phyloP scores from a whole-genome alignment of 1,140 invertebrate genomes.

The Aplysia californica region DNA sequence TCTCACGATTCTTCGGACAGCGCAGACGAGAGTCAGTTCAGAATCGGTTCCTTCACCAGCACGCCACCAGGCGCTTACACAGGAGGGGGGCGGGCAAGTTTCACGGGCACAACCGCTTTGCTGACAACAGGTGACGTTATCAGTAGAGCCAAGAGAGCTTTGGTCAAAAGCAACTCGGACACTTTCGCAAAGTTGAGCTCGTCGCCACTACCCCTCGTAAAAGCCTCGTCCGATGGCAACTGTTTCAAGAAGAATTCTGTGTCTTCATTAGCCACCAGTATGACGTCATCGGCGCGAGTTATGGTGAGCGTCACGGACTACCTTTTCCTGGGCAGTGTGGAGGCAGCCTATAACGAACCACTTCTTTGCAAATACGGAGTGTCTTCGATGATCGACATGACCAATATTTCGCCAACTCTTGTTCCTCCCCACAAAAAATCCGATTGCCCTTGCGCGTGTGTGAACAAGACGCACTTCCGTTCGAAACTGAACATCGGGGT shows the following conservation, averaged over 20 bases:
- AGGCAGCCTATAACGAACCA: slow-evolving; percentile 55
- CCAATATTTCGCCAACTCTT: slow-evolving; percentile 44
- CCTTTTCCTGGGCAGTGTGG: slow-evolving; percentile 55
- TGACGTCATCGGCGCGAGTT: not conserved
- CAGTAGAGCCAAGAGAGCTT: not conserved
- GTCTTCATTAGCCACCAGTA: not conserved
- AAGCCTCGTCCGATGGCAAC: slow-evolving; percentile 28
- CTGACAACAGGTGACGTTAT: not conserved
- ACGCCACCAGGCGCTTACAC: no score
- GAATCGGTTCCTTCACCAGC: no score
- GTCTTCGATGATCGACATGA: slow-evolving; percentile 57
- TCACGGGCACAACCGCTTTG: not conserved
- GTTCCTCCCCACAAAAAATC: slow-evolving; percentile 48
- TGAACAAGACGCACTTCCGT: slow-evolving; percentile 49
- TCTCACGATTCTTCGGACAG: not conserved
- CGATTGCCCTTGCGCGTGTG: slow-evolving; percentile 56
- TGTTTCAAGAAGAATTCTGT: not conserved
- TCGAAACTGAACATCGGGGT: slow-evolving; percentile 55
- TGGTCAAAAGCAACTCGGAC: slow-evolving; percentile 35
- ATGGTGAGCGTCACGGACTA: slow-evolving; percentile 53
- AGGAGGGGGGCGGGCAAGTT: not conserved
- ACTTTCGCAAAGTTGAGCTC: not conserved
- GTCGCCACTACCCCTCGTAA: not conserved
- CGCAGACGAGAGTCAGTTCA: not conserved
- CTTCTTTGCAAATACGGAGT: slow-evolving; percentile 56